Evolutionary conservation across 2,888 invertebrate genomes (phyloP), one percentile per base, ranked within the genome.

Genomic region (Ceratothoa steindachneri): DNA sequence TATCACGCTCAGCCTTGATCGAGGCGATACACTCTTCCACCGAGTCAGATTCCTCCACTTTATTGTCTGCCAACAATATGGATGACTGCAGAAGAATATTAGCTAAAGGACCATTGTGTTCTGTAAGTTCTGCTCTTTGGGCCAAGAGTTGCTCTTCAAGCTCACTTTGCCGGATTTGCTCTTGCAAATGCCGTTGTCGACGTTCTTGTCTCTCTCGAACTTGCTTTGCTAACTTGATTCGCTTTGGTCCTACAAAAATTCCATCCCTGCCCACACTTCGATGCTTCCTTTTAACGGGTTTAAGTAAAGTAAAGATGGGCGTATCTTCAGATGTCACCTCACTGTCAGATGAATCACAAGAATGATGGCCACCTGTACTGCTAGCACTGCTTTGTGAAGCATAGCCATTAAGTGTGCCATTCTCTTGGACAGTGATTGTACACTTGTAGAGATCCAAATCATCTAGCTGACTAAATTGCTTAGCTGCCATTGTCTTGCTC

Each of bases 11-110:
- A 29, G 75, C 79, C 22, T 75, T 79, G 55, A 79, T 79, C 30
- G 79, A 71, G n/a, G 79, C 79, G 60, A 79, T 74, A 27, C 76
- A 74, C 31, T 79, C 75, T 19, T 79, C 79, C 24, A 79, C 75
- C 30, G 67, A 72, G 29, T 79, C 76, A 27, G 67, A 76, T 30
- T 79, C 79, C 27, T 79, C 76, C 55, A 79, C 73, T 30, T 76
- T 71, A 22, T 67, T 19, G 41, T 79, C 79, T 65, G 73, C 72
- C 66, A 79, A 68, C 22, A 79, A 66, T 15, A 79, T 71, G 19
- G 79, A 75, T 12, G 79, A 79, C 70, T 79, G 60, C 22, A 79
- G 70, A 28, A 79, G 67, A 69, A 79, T 75, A 31, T 79, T 79
- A 53, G 75, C 79, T 7, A 79, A 51, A 29, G 79, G 79, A 9